Percentiles rank a stretch among this genome's conserved stretches.
phyloP scores from a whole-genome alignment of 2,113 vertebrate genomes.

The Ciconia boyciana region DNA sequence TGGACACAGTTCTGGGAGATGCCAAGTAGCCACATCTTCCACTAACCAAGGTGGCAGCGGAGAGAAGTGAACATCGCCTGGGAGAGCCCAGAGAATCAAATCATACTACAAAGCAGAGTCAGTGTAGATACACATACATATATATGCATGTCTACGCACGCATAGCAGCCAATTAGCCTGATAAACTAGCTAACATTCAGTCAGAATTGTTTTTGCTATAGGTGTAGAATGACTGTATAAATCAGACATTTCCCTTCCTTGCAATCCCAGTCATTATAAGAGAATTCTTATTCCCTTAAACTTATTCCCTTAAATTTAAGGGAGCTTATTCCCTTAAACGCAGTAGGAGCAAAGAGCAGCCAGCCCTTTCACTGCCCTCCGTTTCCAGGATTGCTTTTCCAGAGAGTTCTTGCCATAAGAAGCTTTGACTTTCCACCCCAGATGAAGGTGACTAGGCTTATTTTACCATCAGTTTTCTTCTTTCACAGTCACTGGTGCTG shows the following conservation, averaged over 20 bases:
- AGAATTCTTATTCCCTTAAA: neutral
- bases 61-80: neutral
- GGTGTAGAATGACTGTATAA: neutral
- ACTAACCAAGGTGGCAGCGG: neutral
- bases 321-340: neutral
- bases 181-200: neutral
- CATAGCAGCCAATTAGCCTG: neutral
- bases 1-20: neutral
- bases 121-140: neutral
- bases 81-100: neutral
- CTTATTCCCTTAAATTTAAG: neutral
- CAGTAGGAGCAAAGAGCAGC: neutral
- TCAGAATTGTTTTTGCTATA: neutral
- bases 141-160: accelerated
- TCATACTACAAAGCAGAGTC: neutral
- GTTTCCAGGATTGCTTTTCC: neutral
- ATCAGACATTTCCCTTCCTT: neutral
- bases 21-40: neutral
- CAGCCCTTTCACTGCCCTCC: neutral
- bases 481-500: neutral
- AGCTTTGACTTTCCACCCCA: neutral
- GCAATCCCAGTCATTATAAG: neutral
- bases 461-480: neutral
- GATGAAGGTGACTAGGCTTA: neutral
- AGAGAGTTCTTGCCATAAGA: neutral